Base-by-base conservation (phyloP, 2,113 vertebrate genomes). In the Tachuris rubrigastra region DNA sequence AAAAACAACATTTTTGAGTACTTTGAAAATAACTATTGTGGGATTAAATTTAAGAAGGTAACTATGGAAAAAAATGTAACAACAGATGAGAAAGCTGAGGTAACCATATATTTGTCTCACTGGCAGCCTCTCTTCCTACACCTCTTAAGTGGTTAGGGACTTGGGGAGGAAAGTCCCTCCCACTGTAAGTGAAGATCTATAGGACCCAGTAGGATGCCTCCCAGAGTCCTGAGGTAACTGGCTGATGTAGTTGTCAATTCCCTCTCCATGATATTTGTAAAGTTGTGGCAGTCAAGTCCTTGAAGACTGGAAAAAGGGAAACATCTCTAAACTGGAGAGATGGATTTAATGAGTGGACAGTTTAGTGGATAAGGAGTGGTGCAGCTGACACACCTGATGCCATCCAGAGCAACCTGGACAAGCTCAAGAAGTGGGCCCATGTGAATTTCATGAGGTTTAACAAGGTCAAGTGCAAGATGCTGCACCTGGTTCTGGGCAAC, bases 1-100 rank as follows among this genome's bases (percentile, higher is more conserved):
- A 96, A 97, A 96, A 90, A 35, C 27, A 89, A 44, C 77, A 58
- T 23, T 91, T 79, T 80, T 95, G 18, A 95, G 30, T 93, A 87
- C 12, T 94, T 79, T 60, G 31, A 58, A 76, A 93, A 46, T 44
- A 82, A 71, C 4, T 53, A 28, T n/a, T 35, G 42, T 60, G 17
- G 27, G 6, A 77, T 58, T 66, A 83, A 80, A 84, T 66, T 77
- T 44, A 79, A 79, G 35, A 79, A 56, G 9, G 22, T 78, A 39
- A 67, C 37, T n/a, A 17, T n/a, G 41, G 12, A 53, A 28, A 84
- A 44, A 52, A 44, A 0, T 12, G 13, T 58, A 79, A 75, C 41
- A 62, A 60, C 15, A 35, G 37, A 28, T 4, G 7, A 35, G 33
- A 77, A 82, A 14, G n/a, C 21, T 67, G 52, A 86, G 22, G 12